Evolutionary conservation across 1,140 invertebrate genomes (phyloP).

Genomic region (Euura lappo): DNA sequence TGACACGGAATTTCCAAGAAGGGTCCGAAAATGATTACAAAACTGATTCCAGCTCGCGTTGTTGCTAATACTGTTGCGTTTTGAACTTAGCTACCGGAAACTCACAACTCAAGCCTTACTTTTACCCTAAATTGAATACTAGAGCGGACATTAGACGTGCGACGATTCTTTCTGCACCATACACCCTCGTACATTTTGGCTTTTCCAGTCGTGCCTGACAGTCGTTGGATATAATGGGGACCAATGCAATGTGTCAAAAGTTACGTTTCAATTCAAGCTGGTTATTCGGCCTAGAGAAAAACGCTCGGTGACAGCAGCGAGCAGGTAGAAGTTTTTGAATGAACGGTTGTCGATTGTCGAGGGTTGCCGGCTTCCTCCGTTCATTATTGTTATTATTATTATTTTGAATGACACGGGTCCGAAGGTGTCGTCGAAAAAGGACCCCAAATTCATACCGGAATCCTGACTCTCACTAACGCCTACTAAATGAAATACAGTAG

Average conservation of each 20-base stretch:
- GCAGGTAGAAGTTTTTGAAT: conserved; percentile 4
- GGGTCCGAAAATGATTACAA: too few species aligned
- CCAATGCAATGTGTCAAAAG: not conserved
- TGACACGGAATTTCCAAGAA: not conserved
- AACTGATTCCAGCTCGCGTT: too few species aligned
- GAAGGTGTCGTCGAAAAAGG: not conserved
- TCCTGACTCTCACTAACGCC: too few species aligned
- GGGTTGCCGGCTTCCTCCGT: not conserved
- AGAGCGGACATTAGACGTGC: too few species aligned
- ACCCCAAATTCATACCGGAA: not conserved
- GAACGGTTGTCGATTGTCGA: not conserved
- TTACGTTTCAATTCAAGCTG: conserved; percentile 3
- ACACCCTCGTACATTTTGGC: too few species aligned
- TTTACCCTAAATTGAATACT: too few species aligned
- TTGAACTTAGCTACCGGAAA: too few species aligned
- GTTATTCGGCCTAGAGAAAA: not conserved
- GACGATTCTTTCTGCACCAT: too few species aligned
- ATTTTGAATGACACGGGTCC: not conserved
- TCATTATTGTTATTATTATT: not conserved
- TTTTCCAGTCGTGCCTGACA: too few species aligned
- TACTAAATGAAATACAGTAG: too few species aligned
- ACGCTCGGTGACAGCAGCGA: not conserved
- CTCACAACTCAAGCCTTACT: too few species aligned
- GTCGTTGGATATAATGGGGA: not conserved
- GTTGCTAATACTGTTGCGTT: too few species aligned